phyloP scores from a whole-genome alignment of 2,113 vertebrate species.

The Odobenus rosmarus region DNA sequence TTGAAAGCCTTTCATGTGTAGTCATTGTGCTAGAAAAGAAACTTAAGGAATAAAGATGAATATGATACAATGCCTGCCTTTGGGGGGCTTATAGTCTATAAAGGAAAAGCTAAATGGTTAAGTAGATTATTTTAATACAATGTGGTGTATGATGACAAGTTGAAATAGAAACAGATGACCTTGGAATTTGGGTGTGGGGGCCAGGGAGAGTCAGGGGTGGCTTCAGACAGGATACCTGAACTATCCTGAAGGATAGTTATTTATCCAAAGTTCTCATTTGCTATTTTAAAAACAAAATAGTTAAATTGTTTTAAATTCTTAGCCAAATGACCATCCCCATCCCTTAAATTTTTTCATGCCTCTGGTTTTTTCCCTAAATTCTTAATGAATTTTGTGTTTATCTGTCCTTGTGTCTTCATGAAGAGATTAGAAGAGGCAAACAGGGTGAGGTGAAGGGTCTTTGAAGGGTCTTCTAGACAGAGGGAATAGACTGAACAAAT shows the following conservation, averaged over 20 bases:
- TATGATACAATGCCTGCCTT: not conserved
- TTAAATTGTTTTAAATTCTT: conserved; percentile 13
- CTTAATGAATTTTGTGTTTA: conserved; percentile 1
- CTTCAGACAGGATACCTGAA: not conserved
- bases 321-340: not conserved
- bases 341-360: not conserved
- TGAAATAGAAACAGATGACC: not conserved
- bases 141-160: not conserved
- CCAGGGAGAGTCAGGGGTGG: not conserved
- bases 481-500: not conserved
- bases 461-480: not conserved
- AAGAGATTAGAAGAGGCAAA: not conserved
- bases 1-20: not conserved
- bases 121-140: not conserved
- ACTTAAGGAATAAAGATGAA: not conserved
- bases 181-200: not conserved
- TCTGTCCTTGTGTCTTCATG: not conserved
- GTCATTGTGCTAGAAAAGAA: not conserved
- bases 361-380: conserved; percentile 9
- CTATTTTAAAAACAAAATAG: not conserved
- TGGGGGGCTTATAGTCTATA: not conserved
- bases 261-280: conserved; percentile 9
- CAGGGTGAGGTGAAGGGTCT: not conserved
- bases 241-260: not conserved
- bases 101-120: not conserved